Base-by-base conservation (phyloP, 2,113 vertebrate species). In the Phasianus colchicus region DNA sequence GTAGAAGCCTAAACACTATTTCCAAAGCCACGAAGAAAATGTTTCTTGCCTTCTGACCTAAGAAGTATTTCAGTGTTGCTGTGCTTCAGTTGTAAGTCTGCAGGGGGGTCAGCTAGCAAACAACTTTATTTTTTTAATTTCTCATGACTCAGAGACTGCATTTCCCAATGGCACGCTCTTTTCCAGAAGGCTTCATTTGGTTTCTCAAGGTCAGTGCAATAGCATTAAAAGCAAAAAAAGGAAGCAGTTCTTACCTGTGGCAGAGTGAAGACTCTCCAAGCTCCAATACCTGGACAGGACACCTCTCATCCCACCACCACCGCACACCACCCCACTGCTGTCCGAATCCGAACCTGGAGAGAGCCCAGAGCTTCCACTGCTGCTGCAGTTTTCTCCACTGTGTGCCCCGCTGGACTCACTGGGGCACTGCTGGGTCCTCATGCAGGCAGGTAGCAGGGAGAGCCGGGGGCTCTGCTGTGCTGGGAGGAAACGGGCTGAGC, bases 211-310 rank as follows among this genome's bases (percentile, higher is more conserved):
- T 97, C 96, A 96, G 61, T 63, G 58, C 92, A 97, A 95, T 93
- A 95, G 86, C 97, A 96, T 8, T n/a, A 43, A 67, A 20, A 64
- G 47, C 43, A 29, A 10, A 47, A 8, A 32, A 30, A 54, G 9
- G 19, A 36, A 30, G 16, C 25, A 27, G 11, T 77, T 88, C 98
- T 98, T 98, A 99, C 99, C 99, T 96, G 98, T 98, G 97, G 98
- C 98, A 71, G 99, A 99, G 96, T 99, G 99, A 90, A 99, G 98
- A 90, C 99, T 99, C 98, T 99, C 99, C 96, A 99, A 97, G 97
- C 99, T 99, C 99, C 99, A 99, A 94, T 99, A 99, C 61, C 98
- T 98, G 89, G 99, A 99, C 96, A 99, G 97, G 96, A 99, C 97
- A 5, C 99, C 98, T 96, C 98, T 98, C 97, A 99, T 96, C 89